phyloP scores from a whole-genome alignment of 1,140 invertebrate species.

The Drosophila sechellia region DNA sequence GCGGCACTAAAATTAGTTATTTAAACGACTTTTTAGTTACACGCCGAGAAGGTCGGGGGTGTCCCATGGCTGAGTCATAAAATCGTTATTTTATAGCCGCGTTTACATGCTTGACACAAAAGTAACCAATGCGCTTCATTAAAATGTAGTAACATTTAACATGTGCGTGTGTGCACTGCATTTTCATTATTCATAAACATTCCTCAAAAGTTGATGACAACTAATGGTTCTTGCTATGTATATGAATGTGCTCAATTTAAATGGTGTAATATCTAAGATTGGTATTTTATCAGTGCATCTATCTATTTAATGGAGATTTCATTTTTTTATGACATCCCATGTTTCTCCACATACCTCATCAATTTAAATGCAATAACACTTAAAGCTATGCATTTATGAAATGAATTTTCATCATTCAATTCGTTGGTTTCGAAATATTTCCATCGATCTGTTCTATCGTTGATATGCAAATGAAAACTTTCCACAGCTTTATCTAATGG shows the following conservation, averaged over 20 bases:
- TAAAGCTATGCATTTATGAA: neutral
- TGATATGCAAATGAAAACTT: constrained; percentile 52
- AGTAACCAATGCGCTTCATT: constrained; percentile 15
- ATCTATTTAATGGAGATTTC: neutral
- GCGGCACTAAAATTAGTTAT: constrained; percentile 67
- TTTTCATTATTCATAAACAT: constrained; percentile 11
- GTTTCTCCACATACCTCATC: neutral
- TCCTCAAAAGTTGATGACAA: neutral
- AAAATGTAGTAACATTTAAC: constrained; percentile 14
- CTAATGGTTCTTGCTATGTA: neutral
- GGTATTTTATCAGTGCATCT: neutral
- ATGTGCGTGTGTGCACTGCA: neutral
- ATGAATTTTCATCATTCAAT: constrained; percentile 18
- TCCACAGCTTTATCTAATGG: constrained; percentile 33
- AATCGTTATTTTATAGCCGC: constrained; percentile 43
- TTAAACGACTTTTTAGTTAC: constrained; percentile 59
- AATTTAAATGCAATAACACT: constrained; percentile 28
- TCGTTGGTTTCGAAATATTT: neutral
- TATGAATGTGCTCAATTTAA: constrained; percentile 14
- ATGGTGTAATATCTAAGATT: constrained; percentile 8
- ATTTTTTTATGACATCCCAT: neutral
- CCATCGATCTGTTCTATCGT: constrained; percentile 3
- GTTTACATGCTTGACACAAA: constrained; percentile 29
- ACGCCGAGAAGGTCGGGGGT: constrained; percentile 29
- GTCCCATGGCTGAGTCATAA: constrained; percentile 45